Percentiles rank a stretch among this genome's conserved stretches.
phyloP scores from a whole-genome alignment of 2,113 vertebrate genomes.

The Ceratotherium simum region DNA sequence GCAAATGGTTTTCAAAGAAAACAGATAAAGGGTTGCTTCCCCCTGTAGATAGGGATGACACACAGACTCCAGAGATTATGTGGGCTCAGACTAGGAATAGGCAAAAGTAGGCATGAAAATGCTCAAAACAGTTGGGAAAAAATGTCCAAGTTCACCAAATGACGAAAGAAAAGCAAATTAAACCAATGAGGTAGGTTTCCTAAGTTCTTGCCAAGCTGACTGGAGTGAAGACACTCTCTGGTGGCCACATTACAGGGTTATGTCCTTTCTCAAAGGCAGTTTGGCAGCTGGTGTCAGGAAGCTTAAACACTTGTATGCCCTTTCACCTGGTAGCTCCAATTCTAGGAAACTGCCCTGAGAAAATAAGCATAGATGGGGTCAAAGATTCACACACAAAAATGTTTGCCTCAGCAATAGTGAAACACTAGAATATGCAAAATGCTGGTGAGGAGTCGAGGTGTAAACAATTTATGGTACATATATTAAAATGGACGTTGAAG shows the following conservation, averaged over 20 bases:
- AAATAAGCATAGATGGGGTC: background rate
- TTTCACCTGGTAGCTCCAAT: constrained; percentile 36
- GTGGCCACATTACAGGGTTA: background rate
- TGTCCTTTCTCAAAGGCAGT: constrained; percentile 7
- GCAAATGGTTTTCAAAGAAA: background rate
- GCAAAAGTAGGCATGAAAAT: background rate
- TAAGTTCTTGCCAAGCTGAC: background rate
- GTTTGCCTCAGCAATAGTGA: background rate
- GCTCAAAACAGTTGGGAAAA: background rate
- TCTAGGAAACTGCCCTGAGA: constrained; percentile 42
- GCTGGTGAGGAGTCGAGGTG: fast-evolving
- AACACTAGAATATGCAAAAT: background rate
- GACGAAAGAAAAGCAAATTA: background rate
- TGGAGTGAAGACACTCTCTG: background rate
- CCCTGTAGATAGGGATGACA: fast-evolving
- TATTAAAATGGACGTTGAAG: background rate
- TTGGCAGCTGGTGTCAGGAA: background rate
- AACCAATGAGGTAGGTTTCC: background rate
- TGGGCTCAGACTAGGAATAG: background rate
- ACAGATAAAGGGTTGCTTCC: background rate
- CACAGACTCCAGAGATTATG: fast-evolving
- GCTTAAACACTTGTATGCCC: background rate
- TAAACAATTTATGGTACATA: background rate
- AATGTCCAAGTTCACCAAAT: background rate
- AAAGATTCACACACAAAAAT: constrained; percentile 37